Base-by-base conservation (phyloP, 2,888 invertebrate genomes). In the Tiliacea aurago region DNA sequence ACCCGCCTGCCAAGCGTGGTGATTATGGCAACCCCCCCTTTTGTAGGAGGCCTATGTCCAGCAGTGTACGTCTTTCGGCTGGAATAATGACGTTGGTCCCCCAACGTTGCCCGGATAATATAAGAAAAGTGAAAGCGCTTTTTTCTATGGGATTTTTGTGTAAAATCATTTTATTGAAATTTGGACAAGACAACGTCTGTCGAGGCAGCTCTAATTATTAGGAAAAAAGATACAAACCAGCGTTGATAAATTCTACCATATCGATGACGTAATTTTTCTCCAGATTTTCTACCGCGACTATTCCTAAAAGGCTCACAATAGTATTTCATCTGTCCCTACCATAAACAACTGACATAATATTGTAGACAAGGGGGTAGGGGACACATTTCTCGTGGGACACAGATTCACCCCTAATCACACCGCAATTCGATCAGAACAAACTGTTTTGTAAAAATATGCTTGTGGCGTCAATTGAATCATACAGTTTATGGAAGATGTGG, bases 361-460 rank as follows among this genome's bases (percentile, higher is more conserved):
- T 20, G 43, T 51, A 43, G 43, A 9, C 6, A 3, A n/a, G 28
- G 28, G 41, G 55, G 20, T 13, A n/a, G 15, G 20, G 28, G 33
- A 43, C 43, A n/a, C n/a, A 55, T 61, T 47, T 62, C 53, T 18
- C 37, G 18, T n/a, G 70, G 43, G 59, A 23, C 45, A 45, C 70
- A 59, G 51, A 37, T 59, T 68, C 58, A 33, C 15, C 51, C 20
- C 68, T 49, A 51, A 72, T 59, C 13, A 49, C 59, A 3, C 11
- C 45, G 10, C 59, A 53, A 73, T 55, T 18, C 61, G n/a, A 73
- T 61, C 37, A 20, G 15, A 55, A 47, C 28, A 41, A 61, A 47
- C 43, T 28, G 53, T 61, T 53, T 61, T 53, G 28, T 45, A 56
- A 66, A 18, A 51, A 58, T 11, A 23, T 28, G 45, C 37, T 58